A percentile compares a stretch with the other conserved stretches of the same genome.
These are phyloP conservation scores for Acleris emargana DNA, from an alignment of 2,888 invertebrate genomes.

Conservation along the genomic window DNA sequence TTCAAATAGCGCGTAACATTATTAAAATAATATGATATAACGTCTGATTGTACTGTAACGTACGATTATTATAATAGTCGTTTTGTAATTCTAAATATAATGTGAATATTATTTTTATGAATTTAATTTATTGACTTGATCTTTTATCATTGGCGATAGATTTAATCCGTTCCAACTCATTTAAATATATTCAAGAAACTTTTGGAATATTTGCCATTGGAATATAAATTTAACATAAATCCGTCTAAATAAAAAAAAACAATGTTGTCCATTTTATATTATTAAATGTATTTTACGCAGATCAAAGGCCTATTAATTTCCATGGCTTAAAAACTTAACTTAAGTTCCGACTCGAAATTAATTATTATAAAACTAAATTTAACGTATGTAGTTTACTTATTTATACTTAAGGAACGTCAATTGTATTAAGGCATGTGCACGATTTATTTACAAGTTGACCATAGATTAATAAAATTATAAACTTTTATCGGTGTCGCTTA, in stretches of 20 bases:
- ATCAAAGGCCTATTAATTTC: slow-evolving; percentile 26
- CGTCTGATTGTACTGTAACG: slow-evolving; percentile 61
- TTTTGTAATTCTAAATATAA: slow-evolving; percentile 58
- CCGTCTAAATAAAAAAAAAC: slow-evolving; percentile 34
- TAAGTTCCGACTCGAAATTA: slow-evolving; percentile 43
- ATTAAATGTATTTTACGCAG: slow-evolving; percentile 20
- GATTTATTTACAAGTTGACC: slow-evolving; percentile 44
- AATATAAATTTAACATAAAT: not conserved
- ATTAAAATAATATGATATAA: slow-evolving; percentile 49
- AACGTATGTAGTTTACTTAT: slow-evolving; percentile 62
- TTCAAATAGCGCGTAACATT: slow-evolving; percentile 49
- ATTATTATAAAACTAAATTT: slow-evolving; percentile 19
- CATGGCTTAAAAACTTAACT: slow-evolving; percentile 27
- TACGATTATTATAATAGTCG: slow-evolving; percentile 54
- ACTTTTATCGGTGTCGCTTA: slow-evolving; percentile 1
- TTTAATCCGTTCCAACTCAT: slow-evolving; percentile 15
- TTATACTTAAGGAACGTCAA: slow-evolving; percentile 76
- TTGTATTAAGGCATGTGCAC: slow-evolving; percentile 63
- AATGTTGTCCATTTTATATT: slow-evolving; percentile 33
- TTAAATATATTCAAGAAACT: not conserved
- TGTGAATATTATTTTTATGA: slow-evolving; percentile 60
- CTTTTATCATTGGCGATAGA: slow-evolving; percentile 22
- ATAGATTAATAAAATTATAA: slow-evolving; percentile 43
- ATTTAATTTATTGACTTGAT: slow-evolving; percentile 39
- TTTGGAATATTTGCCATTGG: not conserved